Conservation (phyloP, 2,113 vertebrate species). For the Apistogramma diplotaenia region DNA sequence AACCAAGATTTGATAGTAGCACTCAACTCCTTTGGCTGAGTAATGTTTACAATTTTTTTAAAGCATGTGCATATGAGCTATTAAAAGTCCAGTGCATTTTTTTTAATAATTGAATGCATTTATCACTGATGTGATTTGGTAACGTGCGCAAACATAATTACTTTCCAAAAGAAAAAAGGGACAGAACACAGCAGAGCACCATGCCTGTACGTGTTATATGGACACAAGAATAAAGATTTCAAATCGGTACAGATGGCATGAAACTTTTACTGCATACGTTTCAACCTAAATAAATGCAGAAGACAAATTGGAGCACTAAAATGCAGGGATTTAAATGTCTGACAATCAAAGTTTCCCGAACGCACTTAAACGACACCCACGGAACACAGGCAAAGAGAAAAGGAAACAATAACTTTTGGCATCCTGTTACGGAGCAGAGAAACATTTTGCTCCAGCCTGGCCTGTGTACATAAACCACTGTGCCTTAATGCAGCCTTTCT, state of each 20-base stretch:
- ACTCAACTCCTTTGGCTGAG: too few relatives aligned
- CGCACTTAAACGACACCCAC: not conserved
- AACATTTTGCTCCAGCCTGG: conserved; percentile 25
- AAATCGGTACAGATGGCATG: not conserved
- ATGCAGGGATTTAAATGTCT: not conserved
- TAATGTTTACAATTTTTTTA: not conserved
- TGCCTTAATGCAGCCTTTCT: conserved; percentile 48
- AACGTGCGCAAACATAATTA: not conserved
- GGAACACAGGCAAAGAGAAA: not conserved
- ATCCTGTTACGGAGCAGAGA: not conserved
- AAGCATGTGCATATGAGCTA: not conserved
- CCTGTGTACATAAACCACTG: conserved; percentile 22
- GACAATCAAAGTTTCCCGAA: not conserved
- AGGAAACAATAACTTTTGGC: not conserved
- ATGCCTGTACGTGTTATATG: not conserved
- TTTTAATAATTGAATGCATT: not conserved
- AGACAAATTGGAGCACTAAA: not conserved
- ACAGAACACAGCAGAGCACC: not conserved
- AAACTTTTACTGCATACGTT: not conserved
- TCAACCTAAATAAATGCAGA: not conserved
- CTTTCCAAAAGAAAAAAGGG: not conserved
- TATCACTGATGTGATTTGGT: not conserved
- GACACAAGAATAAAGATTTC: not conserved
- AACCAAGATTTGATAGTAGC: too few relatives aligned
- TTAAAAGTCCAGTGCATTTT: not conserved